A percentile compares a stretch with the other conserved stretches of the same genome.
Conservation (phyloP, 1,140 invertebrate species). For the Colletes latitarsis region DNA sequence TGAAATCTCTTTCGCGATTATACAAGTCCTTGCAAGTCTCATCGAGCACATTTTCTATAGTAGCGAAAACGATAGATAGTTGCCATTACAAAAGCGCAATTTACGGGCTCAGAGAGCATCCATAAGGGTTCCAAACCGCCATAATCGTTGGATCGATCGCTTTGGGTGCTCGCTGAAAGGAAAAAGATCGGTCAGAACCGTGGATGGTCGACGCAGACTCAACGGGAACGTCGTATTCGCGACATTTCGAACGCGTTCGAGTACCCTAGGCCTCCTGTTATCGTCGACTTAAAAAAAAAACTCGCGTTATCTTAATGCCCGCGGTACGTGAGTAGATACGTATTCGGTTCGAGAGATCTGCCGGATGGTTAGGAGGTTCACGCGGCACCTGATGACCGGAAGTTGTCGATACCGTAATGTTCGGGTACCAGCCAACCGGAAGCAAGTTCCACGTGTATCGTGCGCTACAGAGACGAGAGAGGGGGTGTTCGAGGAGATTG, state of each 20-base stretch:
- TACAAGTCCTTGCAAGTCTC: no score
- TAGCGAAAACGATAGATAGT: no score
- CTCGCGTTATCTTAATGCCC: constrained; percentile 25
- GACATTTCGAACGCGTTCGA: background rate
- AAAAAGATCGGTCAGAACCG: no score
- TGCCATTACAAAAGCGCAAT: no score
- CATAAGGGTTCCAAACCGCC: no score
- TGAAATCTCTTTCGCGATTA: background rate
- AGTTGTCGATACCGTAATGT: constrained; percentile 75
- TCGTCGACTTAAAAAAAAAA: constrained; percentile 17
- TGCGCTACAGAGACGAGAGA: constrained; percentile 55
- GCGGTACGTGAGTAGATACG: constrained; percentile 5
- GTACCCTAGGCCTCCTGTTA: constrained; percentile 1
- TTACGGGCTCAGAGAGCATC: no score
- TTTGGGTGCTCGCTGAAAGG: no score
- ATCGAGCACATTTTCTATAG: no score
- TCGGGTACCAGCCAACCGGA: constrained; percentile 72
- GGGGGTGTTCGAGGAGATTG: constrained; percentile 29
- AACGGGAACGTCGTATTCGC: background rate
- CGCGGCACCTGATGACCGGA: constrained; percentile 66
- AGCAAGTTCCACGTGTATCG: constrained; percentile 67
- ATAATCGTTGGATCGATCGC: no score
- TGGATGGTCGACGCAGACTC: no score
- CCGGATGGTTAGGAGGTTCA: constrained; percentile 21
- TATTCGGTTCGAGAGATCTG: constrained; percentile 44